phyloP scores from a whole-genome alignment of 2,888 invertebrate species.

The Caenorhabditis virilis region DNA sequence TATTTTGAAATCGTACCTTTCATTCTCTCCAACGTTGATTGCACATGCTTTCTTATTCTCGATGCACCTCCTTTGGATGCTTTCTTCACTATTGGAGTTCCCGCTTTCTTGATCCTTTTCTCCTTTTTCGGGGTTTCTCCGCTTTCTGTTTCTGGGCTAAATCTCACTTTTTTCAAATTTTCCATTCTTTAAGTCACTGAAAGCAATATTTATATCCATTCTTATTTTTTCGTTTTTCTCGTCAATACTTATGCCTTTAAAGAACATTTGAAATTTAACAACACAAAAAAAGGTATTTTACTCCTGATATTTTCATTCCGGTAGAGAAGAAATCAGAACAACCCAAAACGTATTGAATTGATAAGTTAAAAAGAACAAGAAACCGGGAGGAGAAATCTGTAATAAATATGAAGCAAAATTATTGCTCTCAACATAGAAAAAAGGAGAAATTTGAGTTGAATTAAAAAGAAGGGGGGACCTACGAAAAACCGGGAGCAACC shows the following conservation, averaged over 20 bases:
- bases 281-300: too few species aligned
- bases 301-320: too few species aligned
- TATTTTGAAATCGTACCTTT: conserved; percentile 3
- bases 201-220: too few species aligned
- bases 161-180: background rate
- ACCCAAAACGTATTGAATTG: conserved; percentile 3
- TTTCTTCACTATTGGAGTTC: background rate
- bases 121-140: background rate
- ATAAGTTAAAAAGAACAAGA: too few species aligned
- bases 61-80: conserved; percentile 7
- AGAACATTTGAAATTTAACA: background rate
- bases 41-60: conserved; percentile 9
- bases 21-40: conserved; percentile 17
- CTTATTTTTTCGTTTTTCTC: too few species aligned
- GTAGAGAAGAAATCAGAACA: conserved; percentile 8
- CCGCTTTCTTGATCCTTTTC: conserved; percentile 3
- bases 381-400: too few species aligned
- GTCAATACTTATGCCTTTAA: too few species aligned
- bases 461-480: conserved; percentile 2
- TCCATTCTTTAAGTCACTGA: too few species aligned
- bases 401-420: too few species aligned
- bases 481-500: too few species aligned
- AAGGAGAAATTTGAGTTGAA: background rate
- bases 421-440: background rate
- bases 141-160: background rate